Conservation (phyloP, 2,113 vertebrate species). For the Sciurus niger region DNA sequence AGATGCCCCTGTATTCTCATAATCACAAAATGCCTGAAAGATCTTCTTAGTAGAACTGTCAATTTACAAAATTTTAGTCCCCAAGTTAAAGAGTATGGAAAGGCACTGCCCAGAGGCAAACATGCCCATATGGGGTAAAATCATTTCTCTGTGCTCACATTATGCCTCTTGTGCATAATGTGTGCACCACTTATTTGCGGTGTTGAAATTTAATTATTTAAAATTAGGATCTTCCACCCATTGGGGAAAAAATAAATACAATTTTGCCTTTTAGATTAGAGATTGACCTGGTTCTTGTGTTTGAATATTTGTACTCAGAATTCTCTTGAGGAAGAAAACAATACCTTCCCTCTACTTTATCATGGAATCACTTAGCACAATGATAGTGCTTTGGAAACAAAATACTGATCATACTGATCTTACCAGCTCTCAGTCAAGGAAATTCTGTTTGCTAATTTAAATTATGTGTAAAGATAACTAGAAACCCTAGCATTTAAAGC, state of each 20-base stretch:
- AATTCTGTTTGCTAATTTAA: slow-evolving; percentile 87
- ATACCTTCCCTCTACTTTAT: slow-evolving; percentile 70
- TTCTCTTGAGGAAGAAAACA: slow-evolving; percentile 67
- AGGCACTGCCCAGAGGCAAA: slow-evolving; percentile 77
- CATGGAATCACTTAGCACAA: slow-evolving; percentile 74
- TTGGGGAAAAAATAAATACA: slow-evolving; percentile 82
- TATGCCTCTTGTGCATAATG: slow-evolving; percentile 76
- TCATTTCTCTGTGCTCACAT: slow-evolving; percentile 81
- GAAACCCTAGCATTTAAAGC: slow-evolving; percentile 83
- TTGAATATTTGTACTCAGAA: slow-evolving; percentile 35
- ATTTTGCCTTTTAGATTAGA: slow-evolving; percentile 81
- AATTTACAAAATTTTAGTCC: slow-evolving; percentile 84
- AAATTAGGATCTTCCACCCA: slow-evolving; percentile 85
- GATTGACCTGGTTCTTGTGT: slow-evolving; percentile 61
- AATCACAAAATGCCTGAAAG: slow-evolving; percentile 84
- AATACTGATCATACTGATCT: slow-evolving; percentile 81
- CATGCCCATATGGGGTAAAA: slow-evolving; percentile 67
- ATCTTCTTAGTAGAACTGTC: slow-evolving; percentile 84
- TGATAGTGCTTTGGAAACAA: slow-evolving; percentile 77
- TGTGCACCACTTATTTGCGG: slow-evolving; percentile 83
- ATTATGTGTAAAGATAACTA: slow-evolving; percentile 82
- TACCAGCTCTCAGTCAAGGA: slow-evolving; percentile 75
- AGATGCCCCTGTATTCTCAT: slow-evolving; percentile 80
- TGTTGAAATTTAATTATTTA: slow-evolving; percentile 88
- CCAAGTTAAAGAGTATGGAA: slow-evolving; percentile 82